Percentiles rank a stretch among this genome's conserved stretches.
These are phyloP conservation scores for Prietella phreatophila DNA, from an alignment of 2,113 vertebrate species.

Conservation along the genomic window DNA sequence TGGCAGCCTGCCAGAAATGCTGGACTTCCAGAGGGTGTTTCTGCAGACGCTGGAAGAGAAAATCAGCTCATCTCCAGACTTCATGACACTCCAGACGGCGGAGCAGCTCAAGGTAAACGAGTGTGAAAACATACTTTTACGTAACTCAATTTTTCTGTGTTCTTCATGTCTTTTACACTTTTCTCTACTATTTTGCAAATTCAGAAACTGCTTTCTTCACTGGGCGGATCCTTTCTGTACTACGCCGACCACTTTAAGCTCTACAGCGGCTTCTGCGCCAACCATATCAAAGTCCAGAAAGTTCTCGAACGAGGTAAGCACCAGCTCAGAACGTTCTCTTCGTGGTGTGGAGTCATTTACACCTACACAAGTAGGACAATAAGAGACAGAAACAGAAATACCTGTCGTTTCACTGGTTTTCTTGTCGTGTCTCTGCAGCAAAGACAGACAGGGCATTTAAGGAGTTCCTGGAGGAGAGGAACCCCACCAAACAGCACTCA, in stretches of 20 bases:
- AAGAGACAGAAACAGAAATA: too few relatives aligned
- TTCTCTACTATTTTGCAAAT: constrained; percentile 43
- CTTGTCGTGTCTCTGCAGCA: constrained; percentile 63
- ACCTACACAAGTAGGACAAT: background rate
- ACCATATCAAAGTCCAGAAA: constrained; percentile 89
- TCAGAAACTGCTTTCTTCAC: constrained; percentile 84
- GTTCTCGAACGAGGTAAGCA: constrained; percentile 84
- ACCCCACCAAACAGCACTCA: constrained; percentile 93
- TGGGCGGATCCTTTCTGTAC: constrained; percentile 86
- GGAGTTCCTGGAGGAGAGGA: constrained; percentile 86
- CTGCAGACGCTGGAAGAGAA: constrained; percentile 85
- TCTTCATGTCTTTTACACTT: background rate
- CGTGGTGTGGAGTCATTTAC: background rate
- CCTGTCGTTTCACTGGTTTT: background rate
- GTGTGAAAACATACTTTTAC: background rate
- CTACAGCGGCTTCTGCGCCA: constrained; percentile 89
- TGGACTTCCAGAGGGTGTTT: constrained; percentile 87
- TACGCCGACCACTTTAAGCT: constrained; percentile 90
- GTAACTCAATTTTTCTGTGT: background rate
- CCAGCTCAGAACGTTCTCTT: background rate
- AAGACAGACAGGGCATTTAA: constrained; percentile 90
- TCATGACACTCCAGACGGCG: constrained; percentile 76
- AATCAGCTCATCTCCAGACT: constrained; percentile 79
- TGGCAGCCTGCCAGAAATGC: constrained; percentile 85
- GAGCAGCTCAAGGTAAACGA: constrained; percentile 78